Conservation (phyloP, 2,113 vertebrate species). For the Trematocara macrostoma region DNA sequence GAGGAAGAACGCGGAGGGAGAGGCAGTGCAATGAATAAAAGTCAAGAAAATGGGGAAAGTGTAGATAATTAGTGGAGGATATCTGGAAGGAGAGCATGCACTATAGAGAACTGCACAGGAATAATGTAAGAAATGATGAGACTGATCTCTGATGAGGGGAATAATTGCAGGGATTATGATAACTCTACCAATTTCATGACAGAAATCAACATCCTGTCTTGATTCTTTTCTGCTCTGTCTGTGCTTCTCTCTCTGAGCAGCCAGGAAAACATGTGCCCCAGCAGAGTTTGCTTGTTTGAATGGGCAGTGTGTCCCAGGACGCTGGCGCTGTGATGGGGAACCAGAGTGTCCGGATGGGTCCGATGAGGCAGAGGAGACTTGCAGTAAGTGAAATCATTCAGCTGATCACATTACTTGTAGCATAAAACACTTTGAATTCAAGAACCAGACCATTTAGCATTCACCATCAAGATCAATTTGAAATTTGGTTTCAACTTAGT, state of each 20-base stretch:
- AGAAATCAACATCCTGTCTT: neutral
- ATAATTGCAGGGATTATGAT: constrained; percentile 13
- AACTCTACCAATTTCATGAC: neutral
- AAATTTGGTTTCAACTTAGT: neutral
- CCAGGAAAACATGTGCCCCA: constrained; percentile 83
- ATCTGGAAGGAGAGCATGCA: neutral
- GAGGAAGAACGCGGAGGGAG: neutral
- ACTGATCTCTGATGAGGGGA: neutral
- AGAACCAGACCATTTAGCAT: neutral
- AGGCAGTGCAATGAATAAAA: neutral
- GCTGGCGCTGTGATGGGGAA: constrained; percentile 93
- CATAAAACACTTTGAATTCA: neutral
- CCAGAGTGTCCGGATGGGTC: constrained; percentile 90
- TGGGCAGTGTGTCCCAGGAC: constrained; percentile 87
- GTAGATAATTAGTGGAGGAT: constrained; percentile 21
- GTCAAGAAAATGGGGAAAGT: neutral
- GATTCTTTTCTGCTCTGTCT: neutral
- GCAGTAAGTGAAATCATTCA: constrained; percentile 78
- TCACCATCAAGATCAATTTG: neutral
- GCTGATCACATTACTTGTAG: neutral
- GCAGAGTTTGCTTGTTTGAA: constrained; percentile 90
- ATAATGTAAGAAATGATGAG: neutral
- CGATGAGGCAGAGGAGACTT: constrained; percentile 85
- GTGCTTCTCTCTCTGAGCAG: constrained; percentile 40
- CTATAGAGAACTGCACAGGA: neutral